phyloP scores from a whole-genome alignment of 2,888 invertebrate genomes.

The Himalopsyche kuldschensis region DNA sequence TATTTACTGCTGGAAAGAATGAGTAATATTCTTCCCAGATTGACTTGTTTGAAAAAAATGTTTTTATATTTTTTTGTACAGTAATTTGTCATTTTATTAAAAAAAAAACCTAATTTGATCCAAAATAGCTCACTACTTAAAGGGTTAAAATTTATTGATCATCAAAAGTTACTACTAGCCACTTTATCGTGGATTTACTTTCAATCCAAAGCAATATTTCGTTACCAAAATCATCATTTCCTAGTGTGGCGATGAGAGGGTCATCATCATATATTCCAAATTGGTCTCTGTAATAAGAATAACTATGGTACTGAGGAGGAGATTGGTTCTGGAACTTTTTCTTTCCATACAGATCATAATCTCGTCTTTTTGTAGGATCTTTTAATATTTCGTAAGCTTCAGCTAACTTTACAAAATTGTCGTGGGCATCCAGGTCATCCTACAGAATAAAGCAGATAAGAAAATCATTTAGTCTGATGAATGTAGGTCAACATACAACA shows the following conservation, averaged over 20 bases:
- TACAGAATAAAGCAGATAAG: slow-evolving; percentile 46
- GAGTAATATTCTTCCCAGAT: no score
- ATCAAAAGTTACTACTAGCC: no score
- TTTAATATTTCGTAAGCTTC: slow-evolving; percentile 86
- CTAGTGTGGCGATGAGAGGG: slow-evolving; percentile 76
- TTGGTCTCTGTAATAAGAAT: slow-evolving; percentile 76
- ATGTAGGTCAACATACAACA: no score
- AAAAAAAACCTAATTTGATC: no score
- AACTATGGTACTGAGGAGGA: slow-evolving; percentile 71
- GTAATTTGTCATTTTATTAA: no score
- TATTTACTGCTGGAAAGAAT: no score
- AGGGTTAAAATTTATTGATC: no score
- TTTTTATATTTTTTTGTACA: no score
- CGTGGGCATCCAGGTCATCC: slow-evolving; percentile 74
- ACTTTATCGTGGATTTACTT: no score
- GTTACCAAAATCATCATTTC: slow-evolving; percentile 73
- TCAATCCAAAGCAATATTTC: slow-evolving; percentile 43
- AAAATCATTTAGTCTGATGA: not conserved
- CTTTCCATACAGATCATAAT: slow-evolving; percentile 80
- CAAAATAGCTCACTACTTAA: no score
- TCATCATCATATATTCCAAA: slow-evolving; percentile 89
- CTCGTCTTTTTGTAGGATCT: slow-evolving; percentile 75
- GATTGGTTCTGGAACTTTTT: slow-evolving; percentile 65
- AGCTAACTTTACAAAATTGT: slow-evolving; percentile 76
- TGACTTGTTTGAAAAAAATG: no score